These are phyloP conservation scores for Holothuria scabra DNA, from an alignment of 53 echinoderm and acorn worm genomes.

Conservation along the genomic window DNA sequence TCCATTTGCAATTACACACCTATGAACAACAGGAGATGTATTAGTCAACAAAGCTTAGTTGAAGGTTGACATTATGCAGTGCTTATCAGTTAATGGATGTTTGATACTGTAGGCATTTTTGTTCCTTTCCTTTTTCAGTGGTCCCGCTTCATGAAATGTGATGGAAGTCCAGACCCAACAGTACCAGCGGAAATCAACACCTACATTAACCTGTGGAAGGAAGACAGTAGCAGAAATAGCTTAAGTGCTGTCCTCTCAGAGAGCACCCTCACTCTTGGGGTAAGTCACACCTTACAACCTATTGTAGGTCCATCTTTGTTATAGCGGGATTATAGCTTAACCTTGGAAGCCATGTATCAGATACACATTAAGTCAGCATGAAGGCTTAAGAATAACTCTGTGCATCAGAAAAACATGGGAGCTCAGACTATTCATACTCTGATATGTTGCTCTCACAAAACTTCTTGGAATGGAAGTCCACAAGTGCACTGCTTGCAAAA, in stretches of 20 bases:
- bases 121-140: slow-evolving; percentile 67
- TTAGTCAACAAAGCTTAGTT: not conserved
- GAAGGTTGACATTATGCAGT: not conserved
- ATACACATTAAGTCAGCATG: too few species aligned
- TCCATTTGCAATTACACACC: too few species aligned
- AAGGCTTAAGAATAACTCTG: too few species aligned
- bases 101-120: not conserved
- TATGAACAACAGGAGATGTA: too few species aligned
- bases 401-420: too few species aligned
- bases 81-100: not conserved
- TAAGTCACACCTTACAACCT: slow-evolving; percentile 37
- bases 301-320: too few species aligned
- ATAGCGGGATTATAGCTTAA: too few species aligned
- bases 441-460: too few species aligned
- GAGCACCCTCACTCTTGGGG: slow-evolving; percentile 73
- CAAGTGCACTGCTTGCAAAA: too few species aligned
- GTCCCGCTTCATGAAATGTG: slow-evolving; percentile 92
- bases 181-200: slow-evolving; percentile 94
- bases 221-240: slow-evolving; percentile 68
- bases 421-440: too few species aligned
- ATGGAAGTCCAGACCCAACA: slow-evolving; percentile 94
- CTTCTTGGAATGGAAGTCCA: too few species aligned
- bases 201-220: slow-evolving; percentile 95
- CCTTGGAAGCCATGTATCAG: too few species aligned
- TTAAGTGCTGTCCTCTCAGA: slow-evolving; percentile 78